Conservation (phyloP, 2,888 invertebrate species). For the Dynastes maya region DNA sequence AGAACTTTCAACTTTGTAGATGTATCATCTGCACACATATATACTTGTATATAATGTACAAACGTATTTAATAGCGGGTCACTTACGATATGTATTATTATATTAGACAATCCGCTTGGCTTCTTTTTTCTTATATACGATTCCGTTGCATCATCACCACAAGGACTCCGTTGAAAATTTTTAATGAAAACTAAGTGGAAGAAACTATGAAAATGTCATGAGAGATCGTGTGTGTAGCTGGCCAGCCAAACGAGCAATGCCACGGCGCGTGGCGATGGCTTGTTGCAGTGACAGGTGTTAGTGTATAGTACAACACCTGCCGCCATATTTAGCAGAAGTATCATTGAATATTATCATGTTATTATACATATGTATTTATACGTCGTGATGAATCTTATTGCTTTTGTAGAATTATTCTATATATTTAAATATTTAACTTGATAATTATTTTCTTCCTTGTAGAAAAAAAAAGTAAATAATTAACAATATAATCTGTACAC, state of each 20-base stretch:
- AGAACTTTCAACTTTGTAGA: slow-evolving; percentile 9
- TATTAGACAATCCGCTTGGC: slow-evolving; percentile 19
- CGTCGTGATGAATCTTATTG: background rate
- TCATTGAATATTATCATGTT: slow-evolving; percentile 40
- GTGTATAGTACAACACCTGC: slow-evolving; percentile 63
- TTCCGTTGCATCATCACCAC: slow-evolving; percentile 6
- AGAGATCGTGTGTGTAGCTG: slow-evolving; percentile 26
- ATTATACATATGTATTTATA: background rate
- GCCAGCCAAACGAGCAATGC: slow-evolving; percentile 32
- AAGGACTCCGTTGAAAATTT: slow-evolving; percentile 23
- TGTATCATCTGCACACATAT: slow-evolving; percentile 26
- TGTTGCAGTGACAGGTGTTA: slow-evolving; percentile 64
- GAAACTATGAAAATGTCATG: slow-evolving; percentile 34
- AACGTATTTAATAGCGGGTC: background rate
- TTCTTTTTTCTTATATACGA: background rate
- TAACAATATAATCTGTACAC: too few species aligned
- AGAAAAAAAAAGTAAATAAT: too few species aligned
- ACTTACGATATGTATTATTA: background rate
- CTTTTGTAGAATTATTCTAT: background rate
- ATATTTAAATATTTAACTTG: background rate
- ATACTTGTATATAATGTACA: background rate
- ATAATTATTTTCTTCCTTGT: background rate
- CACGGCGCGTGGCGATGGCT: slow-evolving; percentile 60
- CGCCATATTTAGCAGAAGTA: slow-evolving; percentile 59
- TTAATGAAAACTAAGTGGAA: slow-evolving; percentile 43